Evolutionary conservation across 64 coral and sea anemone species (phyloP), one percentile per base, ranked within the genome.

Genomic region (Porites lutea): DNA sequence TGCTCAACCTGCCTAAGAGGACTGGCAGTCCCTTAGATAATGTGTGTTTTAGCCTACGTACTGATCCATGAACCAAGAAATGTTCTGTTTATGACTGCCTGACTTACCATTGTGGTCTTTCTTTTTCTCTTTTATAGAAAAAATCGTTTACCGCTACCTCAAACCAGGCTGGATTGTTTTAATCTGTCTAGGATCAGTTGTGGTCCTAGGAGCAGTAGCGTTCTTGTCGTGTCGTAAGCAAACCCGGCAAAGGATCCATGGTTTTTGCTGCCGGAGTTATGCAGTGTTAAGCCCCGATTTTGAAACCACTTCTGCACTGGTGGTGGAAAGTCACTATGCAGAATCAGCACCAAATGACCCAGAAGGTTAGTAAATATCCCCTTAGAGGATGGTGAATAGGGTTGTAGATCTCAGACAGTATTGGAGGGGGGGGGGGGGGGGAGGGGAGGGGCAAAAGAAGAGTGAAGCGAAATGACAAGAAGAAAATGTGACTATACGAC

Each of bases 141-240:
- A 68, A 20, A 19, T 19, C 18, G 46, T 22, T 18, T 8, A 60
- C 0, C 45, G 16, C 4, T 84, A 52, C 48, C 18, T 15, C 9
- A 65, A 84, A 13, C 62, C 81, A 13, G 81, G 81, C 8, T 84
- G 81, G 81, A 68, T 84, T 21, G 81, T 84, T 12, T 48, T 84
- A 7, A 48, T 84, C 59, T 84, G 61, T 64, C 19, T 68, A 14
- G 0, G 65, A 43, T 61, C 45, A 37, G 27, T 37, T 3, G 73
- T 76, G 46, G 1, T 18, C 47, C 9, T 49, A 51, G 48, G 46
- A 6, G 49, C 51, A 19, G 3, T 76, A 19, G 13, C 73, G 48
- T 13, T 76, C 14, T 9, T 63, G 81, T 19, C 15, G 47, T 19
- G 37, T 19, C 63, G 52, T 47, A 52, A 64, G n/a, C 46, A 48